Percentiles rank a stretch among this genome's conserved stretches.
These are phyloP conservation scores for Eunapius fragilis DNA, from an alignment of 37 sponge, comb jelly and placozoan genomes.

Conservation along the genomic window DNA sequence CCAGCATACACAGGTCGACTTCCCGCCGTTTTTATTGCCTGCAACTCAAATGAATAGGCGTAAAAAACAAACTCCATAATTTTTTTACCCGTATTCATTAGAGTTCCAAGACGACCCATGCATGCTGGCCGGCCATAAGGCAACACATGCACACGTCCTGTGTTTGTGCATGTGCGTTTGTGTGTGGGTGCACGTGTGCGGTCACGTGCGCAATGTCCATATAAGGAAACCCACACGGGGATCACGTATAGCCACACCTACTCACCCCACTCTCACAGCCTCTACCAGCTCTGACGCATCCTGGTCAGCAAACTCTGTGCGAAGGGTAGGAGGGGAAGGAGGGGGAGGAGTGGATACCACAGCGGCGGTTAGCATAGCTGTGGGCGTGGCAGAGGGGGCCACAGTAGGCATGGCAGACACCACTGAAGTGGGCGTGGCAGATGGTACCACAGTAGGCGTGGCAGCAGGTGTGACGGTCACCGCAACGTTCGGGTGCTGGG, in stretches of 20 bases:
- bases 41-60: no score
- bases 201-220: background rate
- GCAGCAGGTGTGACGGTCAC: background rate
- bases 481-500: no score
- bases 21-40: no score
- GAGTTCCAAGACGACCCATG: no score
- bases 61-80: no score
- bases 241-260: no score
- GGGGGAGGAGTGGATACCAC: background rate
- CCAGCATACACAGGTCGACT: no score
- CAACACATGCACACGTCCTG: no score
- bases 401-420: background rate
- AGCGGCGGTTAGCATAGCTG: background rate
- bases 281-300: slow-evolving; percentile 52
- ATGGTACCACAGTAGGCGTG: background rate
- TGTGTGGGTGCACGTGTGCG: slow-evolving; percentile 1
- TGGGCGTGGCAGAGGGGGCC: background rate
- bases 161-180: slow-evolving; percentile 2
- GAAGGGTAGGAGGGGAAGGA: slow-evolving; percentile 3
- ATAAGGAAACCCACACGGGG: background rate
- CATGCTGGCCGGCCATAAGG: no score
- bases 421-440: no score
- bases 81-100: no score
- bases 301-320: slow-evolving; percentile 19
- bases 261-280: slow-evolving; percentile 44